phyloP scores from a whole-genome alignment of 2,797 vertebrate genomes.

The Balearica regulorum region DNA sequence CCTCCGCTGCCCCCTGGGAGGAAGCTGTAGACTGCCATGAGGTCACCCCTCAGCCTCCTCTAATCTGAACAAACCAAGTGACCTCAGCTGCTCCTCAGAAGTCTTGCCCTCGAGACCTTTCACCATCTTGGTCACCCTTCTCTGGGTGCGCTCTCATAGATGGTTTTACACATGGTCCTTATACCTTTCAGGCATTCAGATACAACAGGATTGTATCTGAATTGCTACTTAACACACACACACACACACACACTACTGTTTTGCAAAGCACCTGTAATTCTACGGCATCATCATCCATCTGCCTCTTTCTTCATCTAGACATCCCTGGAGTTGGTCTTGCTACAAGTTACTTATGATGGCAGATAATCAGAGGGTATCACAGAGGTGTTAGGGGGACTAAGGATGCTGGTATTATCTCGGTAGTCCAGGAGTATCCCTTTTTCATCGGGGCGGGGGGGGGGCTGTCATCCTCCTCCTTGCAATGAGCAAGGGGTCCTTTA shows the following conservation, averaged over 20 bases:
- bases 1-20: background rate
- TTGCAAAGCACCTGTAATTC: background rate
- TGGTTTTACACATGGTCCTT: background rate
- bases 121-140: background rate
- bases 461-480: background rate
- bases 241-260: no score
- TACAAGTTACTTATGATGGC: no score
- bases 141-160: background rate
- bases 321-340: background rate
- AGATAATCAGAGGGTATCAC: background rate
- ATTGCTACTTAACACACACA: background rate
- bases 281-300: background rate
- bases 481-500: background rate
- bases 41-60: background rate
- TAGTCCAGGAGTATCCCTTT: background rate
- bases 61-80: background rate
- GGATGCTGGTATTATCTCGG: background rate
- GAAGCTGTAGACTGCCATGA: accelerated
- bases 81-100: accelerated
- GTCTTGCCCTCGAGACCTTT: background rate
- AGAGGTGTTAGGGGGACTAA: background rate
- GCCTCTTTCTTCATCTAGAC: background rate
- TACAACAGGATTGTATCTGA: background rate
- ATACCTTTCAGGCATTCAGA: background rate
- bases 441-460: background rate